Evolutionary conservation across 2,113 vertebrate species (phyloP).

Genomic region (Agelaius tricolor): DNA sequence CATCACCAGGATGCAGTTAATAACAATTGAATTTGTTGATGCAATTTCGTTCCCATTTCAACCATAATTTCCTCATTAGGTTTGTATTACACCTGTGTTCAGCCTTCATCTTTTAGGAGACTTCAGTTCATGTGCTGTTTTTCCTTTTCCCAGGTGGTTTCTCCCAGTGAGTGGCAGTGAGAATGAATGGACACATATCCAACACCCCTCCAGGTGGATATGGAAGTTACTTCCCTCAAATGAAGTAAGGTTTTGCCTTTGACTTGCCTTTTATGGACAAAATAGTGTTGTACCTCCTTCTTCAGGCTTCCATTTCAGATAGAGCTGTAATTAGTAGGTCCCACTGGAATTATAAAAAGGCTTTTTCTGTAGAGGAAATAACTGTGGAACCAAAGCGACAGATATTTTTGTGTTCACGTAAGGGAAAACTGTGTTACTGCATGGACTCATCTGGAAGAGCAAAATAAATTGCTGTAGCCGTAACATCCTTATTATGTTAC

Average conservation of each 20-base stretch:
- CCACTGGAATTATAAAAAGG: background rate
- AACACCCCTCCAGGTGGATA: conserved; percentile 69
- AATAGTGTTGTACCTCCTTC: background rate
- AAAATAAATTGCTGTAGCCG: background rate
- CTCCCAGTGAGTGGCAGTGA: background rate
- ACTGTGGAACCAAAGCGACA: background rate
- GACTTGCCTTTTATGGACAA: background rate
- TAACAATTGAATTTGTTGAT: background rate
- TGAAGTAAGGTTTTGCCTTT: conserved; percentile 72
- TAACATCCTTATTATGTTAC: background rate
- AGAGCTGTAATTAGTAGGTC: background rate
- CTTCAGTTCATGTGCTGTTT: background rate
- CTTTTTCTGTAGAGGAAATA: background rate
- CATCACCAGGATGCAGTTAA: background rate
- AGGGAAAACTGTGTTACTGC: background rate
- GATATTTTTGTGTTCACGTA: background rate
- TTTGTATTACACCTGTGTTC: background rate
- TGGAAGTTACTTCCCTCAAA: conserved; percentile 73
- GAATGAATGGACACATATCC: conserved; percentile 78
- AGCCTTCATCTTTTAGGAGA: background rate
- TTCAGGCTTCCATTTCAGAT: background rate
- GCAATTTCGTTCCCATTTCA: background rate
- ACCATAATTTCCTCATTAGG: background rate
- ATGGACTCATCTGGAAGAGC: background rate
- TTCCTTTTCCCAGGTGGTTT: conserved; percentile 13